Evolutionary conservation across 2,888 invertebrate species (phyloP), one percentile per base, ranked within the genome.

Genomic region (Drosophila putrida): DNA sequence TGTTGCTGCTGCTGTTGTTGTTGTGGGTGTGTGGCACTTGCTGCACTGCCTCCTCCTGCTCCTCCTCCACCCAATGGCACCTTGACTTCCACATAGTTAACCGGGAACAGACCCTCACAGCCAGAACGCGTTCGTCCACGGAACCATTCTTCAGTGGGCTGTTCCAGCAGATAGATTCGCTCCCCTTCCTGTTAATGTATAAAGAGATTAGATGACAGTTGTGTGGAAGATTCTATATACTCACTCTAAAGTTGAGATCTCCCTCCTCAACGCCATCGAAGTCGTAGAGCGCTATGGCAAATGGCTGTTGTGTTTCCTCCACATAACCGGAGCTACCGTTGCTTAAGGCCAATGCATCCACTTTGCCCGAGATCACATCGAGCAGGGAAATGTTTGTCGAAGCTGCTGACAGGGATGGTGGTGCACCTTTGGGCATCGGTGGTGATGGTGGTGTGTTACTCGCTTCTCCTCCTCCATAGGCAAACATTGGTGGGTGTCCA

Each of bases 51-150:
- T 93, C 93, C 20, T 20, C 20, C 20, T 20, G 20, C 20, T 20
- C 20, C 73, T 93, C 93, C 20, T 20, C 20, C 73, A 92, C 93
- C 93, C 15, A 96, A 92, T 59, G 97, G 96, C 75, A 96, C 94
- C 90, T 95, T 95, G 47, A 97, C 93, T 80, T 96, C 95, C 74
- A 97, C 94, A 92, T 96, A 97, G 92, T 95, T 96, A 25, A 94
- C 93, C 1, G 98, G 98, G 93, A 98, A 97, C 78, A 97, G 95
- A 39, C 98, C 98, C 90, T 95, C 95, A 65, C 94, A 93, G 68
- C 95, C 95, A 79, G 91, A 92, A 59, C 94, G 94, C 58, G 95
- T 92, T 79, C 94, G 94, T 6, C 98, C 98, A 90, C 94, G 95
- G 74, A 96, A 93, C 98, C 98, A 98, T 78, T 97, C 96, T 35